Percentiles rank a stretch among this genome's conserved stretches.
Evolutionary conservation across 2,797 vertebrate species (phyloP).

Genomic region (Adrianichthys oophorus): DNA sequence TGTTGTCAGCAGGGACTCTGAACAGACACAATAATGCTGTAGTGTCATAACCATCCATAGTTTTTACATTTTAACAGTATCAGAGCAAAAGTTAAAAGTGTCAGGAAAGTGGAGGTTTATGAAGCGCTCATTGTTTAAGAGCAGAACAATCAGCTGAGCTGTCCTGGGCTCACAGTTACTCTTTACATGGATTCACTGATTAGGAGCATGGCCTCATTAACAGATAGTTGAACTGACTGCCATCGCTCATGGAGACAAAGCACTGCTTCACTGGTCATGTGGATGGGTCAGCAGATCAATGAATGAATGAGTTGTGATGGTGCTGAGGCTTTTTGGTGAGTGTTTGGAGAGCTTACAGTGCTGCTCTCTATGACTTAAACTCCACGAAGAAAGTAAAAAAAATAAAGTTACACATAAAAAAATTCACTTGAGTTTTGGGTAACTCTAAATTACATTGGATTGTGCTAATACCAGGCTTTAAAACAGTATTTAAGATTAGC

Average conservation of each 20-base stretch:
- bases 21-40: slow-evolving; percentile 32
- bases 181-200: slow-evolving; percentile 48
- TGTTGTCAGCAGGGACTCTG: slow-evolving; percentile 28
- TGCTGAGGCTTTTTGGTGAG: slow-evolving; percentile 7
- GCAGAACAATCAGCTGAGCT: slow-evolving; percentile 32
- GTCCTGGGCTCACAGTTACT: slow-evolving; percentile 13
- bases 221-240: slow-evolving; percentile 35
- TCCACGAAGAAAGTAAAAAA: not conserved
- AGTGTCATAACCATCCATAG: slow-evolving; percentile 21
- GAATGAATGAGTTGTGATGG: slow-evolving; percentile 34
- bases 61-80: slow-evolving; percentile 8
- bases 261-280: slow-evolving; percentile 46
- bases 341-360: slow-evolving; percentile 8
- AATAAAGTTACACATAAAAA: not conserved
- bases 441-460: not conserved
- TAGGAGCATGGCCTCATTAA: slow-evolving; percentile 46
- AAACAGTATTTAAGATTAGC: too few relatives aligned
- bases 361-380: slow-evolving; percentile 14
- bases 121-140: slow-evolving; percentile 13
- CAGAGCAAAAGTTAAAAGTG: not conserved
- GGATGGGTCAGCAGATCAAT: slow-evolving; percentile 30
- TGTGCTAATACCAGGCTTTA: not conserved
- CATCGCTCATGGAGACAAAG: slow-evolving; percentile 55
- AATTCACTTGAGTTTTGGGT: not conserved
- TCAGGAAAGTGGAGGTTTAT: slow-evolving; percentile 4